phyloP scores from a whole-genome alignment of 2,888 invertebrate species.

The Drosophila differens region DNA sequence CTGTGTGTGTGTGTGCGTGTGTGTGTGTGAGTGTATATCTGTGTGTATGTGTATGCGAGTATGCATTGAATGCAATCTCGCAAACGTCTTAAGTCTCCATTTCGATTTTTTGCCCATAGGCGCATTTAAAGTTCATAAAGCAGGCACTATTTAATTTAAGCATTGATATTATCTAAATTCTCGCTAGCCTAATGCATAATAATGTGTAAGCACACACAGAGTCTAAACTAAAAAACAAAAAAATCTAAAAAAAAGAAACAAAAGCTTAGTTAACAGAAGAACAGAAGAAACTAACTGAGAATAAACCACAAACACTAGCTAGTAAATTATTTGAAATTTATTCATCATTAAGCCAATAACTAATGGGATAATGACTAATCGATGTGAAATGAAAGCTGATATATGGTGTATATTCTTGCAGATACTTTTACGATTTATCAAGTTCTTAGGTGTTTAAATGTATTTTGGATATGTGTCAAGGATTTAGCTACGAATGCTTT shows the following conservation, averaged over 20 bases:
- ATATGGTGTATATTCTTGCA: constrained; percentile 5
- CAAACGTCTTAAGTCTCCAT: constrained; percentile 51
- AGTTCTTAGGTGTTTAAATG: constrained; percentile 13
- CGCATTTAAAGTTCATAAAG: constrained; percentile 57
- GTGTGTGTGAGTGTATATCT: constrained; percentile 21
- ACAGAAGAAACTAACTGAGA: constrained; percentile 5
- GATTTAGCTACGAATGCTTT: neutral
- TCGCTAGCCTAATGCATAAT: constrained; percentile 34
- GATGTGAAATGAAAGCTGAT: constrained; percentile 6
- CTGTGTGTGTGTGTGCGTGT: constrained; percentile 38
- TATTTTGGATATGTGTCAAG: constrained; percentile 3
- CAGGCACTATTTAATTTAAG: constrained; percentile 62
- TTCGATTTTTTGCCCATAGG: constrained; percentile 65
- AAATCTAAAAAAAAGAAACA: neutral
- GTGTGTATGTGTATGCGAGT: constrained; percentile 8
- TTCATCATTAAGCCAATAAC: constrained; percentile 52
- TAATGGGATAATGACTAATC: constrained; percentile 17
- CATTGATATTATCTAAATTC: constrained; percentile 33
- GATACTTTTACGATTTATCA: neutral
- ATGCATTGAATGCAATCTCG: constrained; percentile 70
- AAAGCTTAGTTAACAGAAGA: constrained; percentile 3
- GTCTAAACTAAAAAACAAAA: constrained; percentile 24
- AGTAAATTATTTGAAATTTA: constrained; percentile 77
- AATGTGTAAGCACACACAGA: constrained; percentile 10
- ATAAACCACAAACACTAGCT: constrained; percentile 56